Conservation (phyloP, 1,140 invertebrate genomes). For the Micrasema minimum region DNA sequence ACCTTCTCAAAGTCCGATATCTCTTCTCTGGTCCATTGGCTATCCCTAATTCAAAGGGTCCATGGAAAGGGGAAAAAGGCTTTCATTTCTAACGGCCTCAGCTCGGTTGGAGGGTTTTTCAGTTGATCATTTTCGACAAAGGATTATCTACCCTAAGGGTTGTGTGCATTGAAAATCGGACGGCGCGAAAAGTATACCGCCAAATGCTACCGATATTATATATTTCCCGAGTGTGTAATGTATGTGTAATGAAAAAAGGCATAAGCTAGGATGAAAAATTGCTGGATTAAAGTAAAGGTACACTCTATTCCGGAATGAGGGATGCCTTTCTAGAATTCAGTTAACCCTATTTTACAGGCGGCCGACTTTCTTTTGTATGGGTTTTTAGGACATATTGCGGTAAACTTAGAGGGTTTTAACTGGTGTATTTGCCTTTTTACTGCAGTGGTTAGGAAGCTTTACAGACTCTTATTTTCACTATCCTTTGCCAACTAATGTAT, state of each 20-base stretch:
- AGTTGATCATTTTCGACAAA: constrained; percentile 24
- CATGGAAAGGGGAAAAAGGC: background rate
- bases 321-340: constrained; percentile 19
- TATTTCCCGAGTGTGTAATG: constrained; percentile 15
- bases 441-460: no score
- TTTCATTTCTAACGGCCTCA: background rate
- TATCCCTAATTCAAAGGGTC: constrained; percentile 15
- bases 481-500: no score
- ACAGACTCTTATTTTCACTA: no score
- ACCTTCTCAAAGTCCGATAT: constrained; percentile 3
- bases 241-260: constrained; percentile 31
- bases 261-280: constrained; percentile 33
- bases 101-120: constrained; percentile 28
- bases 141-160: constrained; percentile 15
- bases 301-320: constrained; percentile 8
- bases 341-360: constrained; percentile 8
- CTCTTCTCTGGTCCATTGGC: constrained; percentile 24
- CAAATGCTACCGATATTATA: constrained; percentile 21
- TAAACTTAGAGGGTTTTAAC: no score
- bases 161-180: constrained; percentile 23
- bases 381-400: no score
- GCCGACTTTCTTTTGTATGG: background rate
- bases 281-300: constrained; percentile 11
- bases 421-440: no score
- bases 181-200: constrained; percentile 11